Percentiles rank a stretch among this genome's conserved stretches.
These are phyloP conservation scores for Callopanchax toddi DNA, from an alignment of 2,113 vertebrate species.

Conservation along the genomic window DNA sequence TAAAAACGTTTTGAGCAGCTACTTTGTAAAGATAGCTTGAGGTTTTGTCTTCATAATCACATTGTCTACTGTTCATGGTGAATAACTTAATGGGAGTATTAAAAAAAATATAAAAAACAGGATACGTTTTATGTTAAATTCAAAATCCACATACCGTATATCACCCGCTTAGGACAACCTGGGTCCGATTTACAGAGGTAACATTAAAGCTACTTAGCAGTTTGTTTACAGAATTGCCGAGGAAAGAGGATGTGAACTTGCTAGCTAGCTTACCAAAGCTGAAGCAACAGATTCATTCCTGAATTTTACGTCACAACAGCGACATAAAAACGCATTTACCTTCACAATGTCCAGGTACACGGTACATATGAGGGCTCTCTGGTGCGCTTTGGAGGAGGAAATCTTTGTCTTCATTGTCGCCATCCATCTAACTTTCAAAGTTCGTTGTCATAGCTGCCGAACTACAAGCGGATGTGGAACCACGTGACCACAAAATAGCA, in stretches of 20 bases:
- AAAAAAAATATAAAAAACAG: too few relatives aligned
- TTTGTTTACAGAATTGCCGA: background rate
- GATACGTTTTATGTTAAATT: too few relatives aligned
- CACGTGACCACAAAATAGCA: slow-evolving; percentile 57
- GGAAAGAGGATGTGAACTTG: background rate
- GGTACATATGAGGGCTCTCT: slow-evolving; percentile 74
- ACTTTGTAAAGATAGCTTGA: too few relatives aligned
- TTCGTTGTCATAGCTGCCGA: slow-evolving; percentile 70
- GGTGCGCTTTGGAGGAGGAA: slow-evolving; percentile 17
- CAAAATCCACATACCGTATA: too few relatives aligned
- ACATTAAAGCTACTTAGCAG: background rate
- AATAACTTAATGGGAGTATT: too few relatives aligned
- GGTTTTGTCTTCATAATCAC: too few relatives aligned
- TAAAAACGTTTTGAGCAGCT: too few relatives aligned
- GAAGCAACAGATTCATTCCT: background rate
- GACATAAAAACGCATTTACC: slow-evolving; percentile 63
- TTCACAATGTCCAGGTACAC: slow-evolving; percentile 69
- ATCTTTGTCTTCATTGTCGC: slow-evolving; percentile 44
- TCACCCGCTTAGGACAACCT: too few relatives aligned
- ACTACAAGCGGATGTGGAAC: slow-evolving; percentile 37
- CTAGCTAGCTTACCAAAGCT: slow-evolving; percentile 17
- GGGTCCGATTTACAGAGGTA: too few relatives aligned
- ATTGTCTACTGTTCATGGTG: too few relatives aligned
- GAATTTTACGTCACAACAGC: background rate
- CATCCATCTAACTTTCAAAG: slow-evolving; percentile 59